Percentiles rank a stretch among this genome's conserved stretches.
Conservation (phyloP, 2,113 vertebrate species). For the Callaeas wilsoni region DNA sequence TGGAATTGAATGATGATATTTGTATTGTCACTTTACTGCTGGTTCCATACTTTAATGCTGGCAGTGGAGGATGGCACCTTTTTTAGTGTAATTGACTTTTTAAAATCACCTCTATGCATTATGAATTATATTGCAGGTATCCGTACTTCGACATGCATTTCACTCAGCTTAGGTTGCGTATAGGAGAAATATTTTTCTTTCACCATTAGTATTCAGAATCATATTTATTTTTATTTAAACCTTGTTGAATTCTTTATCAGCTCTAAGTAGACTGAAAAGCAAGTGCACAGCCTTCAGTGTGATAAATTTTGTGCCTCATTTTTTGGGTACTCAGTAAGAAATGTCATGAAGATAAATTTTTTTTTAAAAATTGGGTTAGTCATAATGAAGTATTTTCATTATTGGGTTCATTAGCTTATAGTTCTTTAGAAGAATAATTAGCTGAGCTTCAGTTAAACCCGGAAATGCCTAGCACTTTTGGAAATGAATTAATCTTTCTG, state of each 20-base stretch:
- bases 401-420: not conserved
- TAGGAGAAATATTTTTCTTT: not conserved
- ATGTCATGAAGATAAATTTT: not conserved
- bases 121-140: not conserved
- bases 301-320: not conserved
- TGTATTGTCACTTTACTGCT: not conserved
- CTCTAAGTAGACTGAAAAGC: not conserved
- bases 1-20: not conserved
- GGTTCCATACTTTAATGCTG: not conserved
- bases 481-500: not conserved
- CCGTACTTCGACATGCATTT: not conserved
- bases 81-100: not conserved
- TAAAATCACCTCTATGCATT: not conserved
- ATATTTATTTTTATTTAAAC: not conserved
- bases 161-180: not conserved
- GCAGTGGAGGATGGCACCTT: not conserved
- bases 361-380: not conserved
- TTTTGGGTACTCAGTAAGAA: not conserved
- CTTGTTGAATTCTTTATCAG: not conserved
- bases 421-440: not conserved
- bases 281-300: not conserved
- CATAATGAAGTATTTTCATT: not conserved
- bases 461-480: not conserved
- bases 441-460: not conserved
- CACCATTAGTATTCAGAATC: not conserved